Base-by-base conservation (phyloP, 37 sponge, comb jelly and placozoan species). In the Chondrilla cf. caribensis region DNA sequence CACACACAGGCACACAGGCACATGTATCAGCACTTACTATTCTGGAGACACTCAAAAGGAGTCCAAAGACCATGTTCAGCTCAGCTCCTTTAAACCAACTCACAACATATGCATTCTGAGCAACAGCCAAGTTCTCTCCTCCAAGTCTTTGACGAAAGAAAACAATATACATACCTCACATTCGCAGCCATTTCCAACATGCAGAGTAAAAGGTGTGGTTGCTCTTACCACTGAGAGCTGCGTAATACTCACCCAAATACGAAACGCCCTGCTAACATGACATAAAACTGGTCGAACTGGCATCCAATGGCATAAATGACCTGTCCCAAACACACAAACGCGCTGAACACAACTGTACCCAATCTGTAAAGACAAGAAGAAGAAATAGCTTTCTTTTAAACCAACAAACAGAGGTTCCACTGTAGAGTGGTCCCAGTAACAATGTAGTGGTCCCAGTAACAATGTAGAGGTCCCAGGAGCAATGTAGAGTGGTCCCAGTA, bases 81-180 rank as follows among this genome's bases (percentile, higher is more conserved):
- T 96, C 99, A 64, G 84, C 91, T 29, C 97, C 99, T 58, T 93
- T 96, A 84, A 98, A 98, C 99, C 99, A 98, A 14, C 86, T 14
- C 11, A 98, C 99, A 26, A 90, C 89, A 73, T 98, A 98, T 0
- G 87, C 86, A 67, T 98, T 98, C 86, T 92, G 95, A 36, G 97
- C 95, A 28, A 98, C 99, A n/a, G 96, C 90, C 75, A 98, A 59
- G 19, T 85, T 88, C 86, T 98, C 99, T 3, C 99, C 99, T n/a
- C 99, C 99, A 24, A 97, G 67, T 18, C 97, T 97, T 68, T 18
- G 26, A 11, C 18, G 36, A 60, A 35, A 47, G 42, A 9, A 44
- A 31, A 44, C 15, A 38, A 43, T 8, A 59, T 40, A 28, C 14
- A 31, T 28, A 42, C 24, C 26, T 58, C 4, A 58, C 18, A 33